phyloP scores from a whole-genome alignment of 2,888 invertebrate genomes.

The Empis livida region DNA sequence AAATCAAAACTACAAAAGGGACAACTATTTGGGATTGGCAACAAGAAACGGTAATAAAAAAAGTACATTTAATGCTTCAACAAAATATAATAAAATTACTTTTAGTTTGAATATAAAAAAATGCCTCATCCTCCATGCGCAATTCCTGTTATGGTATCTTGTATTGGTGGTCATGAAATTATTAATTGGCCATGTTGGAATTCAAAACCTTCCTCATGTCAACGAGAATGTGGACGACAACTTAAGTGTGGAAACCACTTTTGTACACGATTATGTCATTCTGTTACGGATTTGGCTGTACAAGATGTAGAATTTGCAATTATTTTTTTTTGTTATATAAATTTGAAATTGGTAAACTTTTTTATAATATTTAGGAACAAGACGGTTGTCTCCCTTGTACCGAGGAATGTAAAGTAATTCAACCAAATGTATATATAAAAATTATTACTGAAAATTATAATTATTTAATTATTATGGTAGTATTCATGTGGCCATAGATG shows the following conservation, averaged over 20 bases:
- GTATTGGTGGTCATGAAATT: slow-evolving; percentile 60
- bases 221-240: slow-evolving; percentile 56
- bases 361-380: slow-evolving; percentile 29
- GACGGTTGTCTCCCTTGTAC: slow-evolving; percentile 45
- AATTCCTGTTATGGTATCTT: slow-evolving; percentile 54
- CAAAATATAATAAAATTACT: neutral
- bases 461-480: slow-evolving; percentile 37
- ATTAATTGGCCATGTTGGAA: slow-evolving; percentile 54
- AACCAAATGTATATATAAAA: slow-evolving; percentile 39
- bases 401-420: slow-evolving; percentile 45
- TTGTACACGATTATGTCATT: slow-evolving; percentile 62
- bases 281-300: slow-evolving; percentile 39
- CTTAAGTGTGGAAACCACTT: slow-evolving; percentile 68
- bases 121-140: slow-evolving; percentile 61
- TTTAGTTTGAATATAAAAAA: slow-evolving; percentile 37
- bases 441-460: too few relatives aligned
- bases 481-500: slow-evolving; percentile 78
- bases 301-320: slow-evolving; percentile 29
- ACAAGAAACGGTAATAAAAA: neutral
- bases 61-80: neutral
- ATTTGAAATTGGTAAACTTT: neutral
- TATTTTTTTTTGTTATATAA: neutral
- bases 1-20: slow-evolving; percentile 44
- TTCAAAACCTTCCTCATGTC: slow-evolving; percentile 63
- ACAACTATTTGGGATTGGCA: slow-evolving; percentile 54